These are phyloP conservation scores for Diachasmimorpha longicaudata DNA, from an alignment of 1,140 invertebrate species.

Conservation along the genomic window DNA sequence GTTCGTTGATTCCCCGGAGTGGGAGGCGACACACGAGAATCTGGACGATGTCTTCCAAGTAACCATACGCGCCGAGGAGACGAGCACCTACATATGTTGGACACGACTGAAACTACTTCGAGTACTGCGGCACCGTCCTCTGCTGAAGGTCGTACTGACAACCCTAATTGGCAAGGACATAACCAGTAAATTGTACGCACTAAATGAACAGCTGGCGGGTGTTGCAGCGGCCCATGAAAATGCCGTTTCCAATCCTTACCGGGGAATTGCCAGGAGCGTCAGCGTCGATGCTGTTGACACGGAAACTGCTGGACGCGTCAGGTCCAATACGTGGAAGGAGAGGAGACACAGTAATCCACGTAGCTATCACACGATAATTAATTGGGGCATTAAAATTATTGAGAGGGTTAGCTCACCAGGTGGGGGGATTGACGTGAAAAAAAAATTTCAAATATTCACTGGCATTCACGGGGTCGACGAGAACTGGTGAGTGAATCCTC, in stretches of 20 bases:
- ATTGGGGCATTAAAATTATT: background rate
- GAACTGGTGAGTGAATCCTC: background rate
- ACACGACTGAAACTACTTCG: constrained; percentile 74
- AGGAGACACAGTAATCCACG: constrained; percentile 55
- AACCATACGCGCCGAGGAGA: constrained; percentile 80
- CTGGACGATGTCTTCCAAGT: constrained; percentile 83
- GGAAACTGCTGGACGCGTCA: constrained; percentile 73
- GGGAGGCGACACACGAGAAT: constrained; percentile 79
- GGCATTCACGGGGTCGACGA: background rate
- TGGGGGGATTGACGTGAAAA: background rate
- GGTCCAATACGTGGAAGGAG: constrained; percentile 71
- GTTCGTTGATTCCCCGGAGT: constrained; percentile 88
- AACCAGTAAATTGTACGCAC: constrained; percentile 82
- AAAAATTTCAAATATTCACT: no score
- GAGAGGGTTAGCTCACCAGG: background rate
- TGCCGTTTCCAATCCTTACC: constrained; percentile 52
- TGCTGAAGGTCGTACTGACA: constrained; percentile 76
- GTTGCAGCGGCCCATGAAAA: constrained; percentile 53
- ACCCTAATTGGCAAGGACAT: constrained; percentile 87
- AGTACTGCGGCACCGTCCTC: constrained; percentile 73
- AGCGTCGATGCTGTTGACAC: constrained; percentile 82
- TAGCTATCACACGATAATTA: constrained; percentile 18
- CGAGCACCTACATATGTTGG: constrained; percentile 80
- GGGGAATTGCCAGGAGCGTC: constrained; percentile 69
- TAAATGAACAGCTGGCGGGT: constrained; percentile 73